phyloP scores from a whole-genome alignment of 1,140 invertebrate genomes.

The Zaprionus gabonicus region DNA sequence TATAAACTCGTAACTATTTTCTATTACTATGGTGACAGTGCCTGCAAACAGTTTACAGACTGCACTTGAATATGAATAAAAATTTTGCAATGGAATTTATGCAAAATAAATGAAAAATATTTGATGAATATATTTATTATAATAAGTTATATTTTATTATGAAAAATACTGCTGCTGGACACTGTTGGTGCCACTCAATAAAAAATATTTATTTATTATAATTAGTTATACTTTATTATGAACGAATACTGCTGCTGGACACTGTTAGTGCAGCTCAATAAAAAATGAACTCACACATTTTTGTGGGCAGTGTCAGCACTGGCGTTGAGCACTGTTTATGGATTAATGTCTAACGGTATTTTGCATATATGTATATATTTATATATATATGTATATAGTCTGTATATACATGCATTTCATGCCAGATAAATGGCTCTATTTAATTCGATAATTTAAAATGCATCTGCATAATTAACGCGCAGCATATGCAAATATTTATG shows the following conservation, averaged over 20 bases:
- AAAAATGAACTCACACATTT: neutral
- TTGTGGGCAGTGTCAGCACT: neutral
- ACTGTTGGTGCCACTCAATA: neutral
- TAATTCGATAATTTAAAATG: conserved; percentile 7
- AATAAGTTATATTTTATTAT: neutral
- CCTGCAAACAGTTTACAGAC: neutral
- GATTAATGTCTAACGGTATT: conserved; percentile 1
- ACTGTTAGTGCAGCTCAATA: neutral
- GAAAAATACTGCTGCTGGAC: neutral
- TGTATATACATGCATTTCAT: neutral
- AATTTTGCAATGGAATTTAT: neutral
- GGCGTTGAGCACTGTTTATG: neutral
- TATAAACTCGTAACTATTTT: conserved; percentile 22
- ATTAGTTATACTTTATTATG: neutral
- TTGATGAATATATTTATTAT: neutral
- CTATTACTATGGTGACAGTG: conserved; percentile 12
- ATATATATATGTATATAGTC: neutral
- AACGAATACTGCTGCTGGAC: neutral
- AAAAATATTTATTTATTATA: neutral
- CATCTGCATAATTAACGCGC: conserved; percentile 5
- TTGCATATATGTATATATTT: neutral
- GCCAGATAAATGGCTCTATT: neutral
- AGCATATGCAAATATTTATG: conserved; percentile 2
- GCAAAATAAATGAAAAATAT: neutral
- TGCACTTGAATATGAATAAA: neutral